Evolutionary conservation across 2,888 invertebrate species (phyloP).

Genomic region (Cordilura impudica): DNA sequence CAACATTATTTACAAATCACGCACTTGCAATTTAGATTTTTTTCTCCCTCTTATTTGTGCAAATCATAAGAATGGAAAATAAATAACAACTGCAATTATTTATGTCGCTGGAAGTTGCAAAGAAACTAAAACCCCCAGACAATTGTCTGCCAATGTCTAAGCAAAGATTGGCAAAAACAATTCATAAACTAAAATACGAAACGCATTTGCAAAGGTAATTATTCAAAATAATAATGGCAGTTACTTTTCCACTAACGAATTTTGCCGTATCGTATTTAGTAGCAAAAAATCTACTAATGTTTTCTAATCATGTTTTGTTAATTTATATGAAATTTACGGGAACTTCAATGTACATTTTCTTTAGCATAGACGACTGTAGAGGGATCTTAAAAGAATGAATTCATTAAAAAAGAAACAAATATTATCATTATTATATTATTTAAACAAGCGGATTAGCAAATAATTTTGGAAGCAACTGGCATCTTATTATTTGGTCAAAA

Average conservation of each 20-base stretch:
- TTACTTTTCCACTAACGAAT: neutral
- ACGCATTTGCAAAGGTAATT: conserved; percentile 47
- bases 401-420: too few species aligned
- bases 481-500: too few species aligned
- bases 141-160: conserved; percentile 47
- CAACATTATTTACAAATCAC: conserved; percentile 28
- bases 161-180: conserved; percentile 37
- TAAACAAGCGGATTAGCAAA: too few species aligned
- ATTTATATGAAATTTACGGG: neutral
- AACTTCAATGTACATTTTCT: too few species aligned
- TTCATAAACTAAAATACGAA: conserved; percentile 35
- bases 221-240: conserved; percentile 18
- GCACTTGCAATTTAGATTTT: conserved; percentile 9
- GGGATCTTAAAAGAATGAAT: too few species aligned
- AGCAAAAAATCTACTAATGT: neutral
- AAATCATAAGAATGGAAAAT: neutral
- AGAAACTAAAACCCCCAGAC: conserved; percentile 51
- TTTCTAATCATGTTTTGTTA: neutral
- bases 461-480: too few species aligned
- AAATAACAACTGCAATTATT: neutral
- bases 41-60: neutral
- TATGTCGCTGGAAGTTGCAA: neutral
- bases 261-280: neutral
- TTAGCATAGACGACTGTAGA: too few species aligned
- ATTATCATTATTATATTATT: too few species aligned